A percentile compares a stretch with the other conserved stretches of the same genome.
These are phyloP conservation scores for Serranus cabrilla DNA, from an alignment of 2,797 vertebrate species.

Conservation along the genomic window DNA sequence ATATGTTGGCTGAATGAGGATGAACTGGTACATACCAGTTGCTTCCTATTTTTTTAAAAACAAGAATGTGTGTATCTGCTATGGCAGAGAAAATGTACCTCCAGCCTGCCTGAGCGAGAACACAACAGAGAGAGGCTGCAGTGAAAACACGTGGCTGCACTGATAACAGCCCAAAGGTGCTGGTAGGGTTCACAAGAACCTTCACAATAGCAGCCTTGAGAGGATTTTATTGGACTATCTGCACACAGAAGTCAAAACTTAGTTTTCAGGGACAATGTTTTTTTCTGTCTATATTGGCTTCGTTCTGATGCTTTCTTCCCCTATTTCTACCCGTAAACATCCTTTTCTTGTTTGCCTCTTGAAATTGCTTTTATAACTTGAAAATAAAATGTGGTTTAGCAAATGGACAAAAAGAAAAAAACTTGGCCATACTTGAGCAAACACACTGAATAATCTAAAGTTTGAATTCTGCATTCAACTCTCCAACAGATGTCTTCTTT, in stretches of 20 bases:
- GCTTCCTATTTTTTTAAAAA: conserved; percentile 12
- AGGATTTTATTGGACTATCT: conserved; percentile 48
- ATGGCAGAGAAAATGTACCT: background rate
- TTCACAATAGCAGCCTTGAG: conserved; percentile 39
- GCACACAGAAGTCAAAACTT: conserved; percentile 34
- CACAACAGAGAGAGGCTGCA: conserved; percentile 38
- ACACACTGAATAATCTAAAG: conserved; percentile 10
- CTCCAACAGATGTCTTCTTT: conserved; percentile 17
- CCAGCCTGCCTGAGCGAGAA: conserved; percentile 10
- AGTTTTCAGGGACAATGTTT: conserved; percentile 14
- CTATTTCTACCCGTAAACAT: conserved; percentile 25
- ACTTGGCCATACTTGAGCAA: background rate
- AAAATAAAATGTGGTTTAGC: conserved; percentile 23
- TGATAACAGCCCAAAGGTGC: conserved; percentile 60
- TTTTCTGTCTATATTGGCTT: conserved; percentile 9
- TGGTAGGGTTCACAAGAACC: conserved; percentile 38
- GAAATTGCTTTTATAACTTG: conserved; percentile 43
- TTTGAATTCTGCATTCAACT: conserved; percentile 16
- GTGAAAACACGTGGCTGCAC: conserved; percentile 42
- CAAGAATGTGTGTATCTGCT: background rate
- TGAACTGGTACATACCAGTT: background rate
- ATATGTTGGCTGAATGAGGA: too few relatives aligned
- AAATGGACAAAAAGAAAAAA: conserved; percentile 6
- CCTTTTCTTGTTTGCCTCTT: conserved; percentile 39
- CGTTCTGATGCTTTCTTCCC: conserved; percentile 21